Percentiles rank a stretch among this genome's conserved stretches.
phyloP scores from a whole-genome alignment of 2,888 invertebrate species.

The Meloe dianella region DNA sequence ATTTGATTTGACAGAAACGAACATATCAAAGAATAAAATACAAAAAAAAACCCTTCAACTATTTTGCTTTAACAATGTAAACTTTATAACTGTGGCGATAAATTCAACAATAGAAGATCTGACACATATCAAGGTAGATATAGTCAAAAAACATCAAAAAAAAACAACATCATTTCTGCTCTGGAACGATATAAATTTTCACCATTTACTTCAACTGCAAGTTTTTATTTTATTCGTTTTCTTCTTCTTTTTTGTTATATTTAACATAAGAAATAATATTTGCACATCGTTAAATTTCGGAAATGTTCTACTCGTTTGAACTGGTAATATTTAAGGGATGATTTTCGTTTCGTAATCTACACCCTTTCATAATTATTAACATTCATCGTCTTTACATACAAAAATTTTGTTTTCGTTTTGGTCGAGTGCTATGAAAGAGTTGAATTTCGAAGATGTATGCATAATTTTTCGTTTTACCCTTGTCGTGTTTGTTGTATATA shows the following conservation, averaged over 20 bases:
- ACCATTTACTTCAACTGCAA: not conserved
- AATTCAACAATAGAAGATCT: conserved; percentile 2
- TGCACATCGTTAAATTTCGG: not conserved
- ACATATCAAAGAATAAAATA: not conserved
- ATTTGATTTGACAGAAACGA: not conserved
- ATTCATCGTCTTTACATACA: not conserved
- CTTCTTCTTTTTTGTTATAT: not conserved
- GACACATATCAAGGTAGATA: not conserved
- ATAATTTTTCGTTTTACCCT: not conserved
- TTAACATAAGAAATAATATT: not conserved
- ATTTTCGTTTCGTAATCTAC: not conserved
- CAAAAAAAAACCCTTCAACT: not conserved
- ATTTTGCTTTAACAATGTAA: not conserved
- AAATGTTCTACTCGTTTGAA: not conserved
- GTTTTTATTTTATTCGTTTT: not conserved
- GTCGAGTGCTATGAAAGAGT: not conserved
- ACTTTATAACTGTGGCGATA: conserved; percentile 4
- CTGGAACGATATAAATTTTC: not conserved
- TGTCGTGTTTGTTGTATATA: conserved; percentile 2
- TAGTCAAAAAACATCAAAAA: not conserved
- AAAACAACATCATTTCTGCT: not conserved
- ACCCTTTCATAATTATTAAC: not conserved
- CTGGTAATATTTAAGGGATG: too few species aligned
- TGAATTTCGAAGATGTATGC: not conserved
- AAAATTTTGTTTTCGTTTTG: not conserved